Evolutionary conservation across 2,888 invertebrate species (phyloP).

Genomic region (Bunonema sp.): DNA sequence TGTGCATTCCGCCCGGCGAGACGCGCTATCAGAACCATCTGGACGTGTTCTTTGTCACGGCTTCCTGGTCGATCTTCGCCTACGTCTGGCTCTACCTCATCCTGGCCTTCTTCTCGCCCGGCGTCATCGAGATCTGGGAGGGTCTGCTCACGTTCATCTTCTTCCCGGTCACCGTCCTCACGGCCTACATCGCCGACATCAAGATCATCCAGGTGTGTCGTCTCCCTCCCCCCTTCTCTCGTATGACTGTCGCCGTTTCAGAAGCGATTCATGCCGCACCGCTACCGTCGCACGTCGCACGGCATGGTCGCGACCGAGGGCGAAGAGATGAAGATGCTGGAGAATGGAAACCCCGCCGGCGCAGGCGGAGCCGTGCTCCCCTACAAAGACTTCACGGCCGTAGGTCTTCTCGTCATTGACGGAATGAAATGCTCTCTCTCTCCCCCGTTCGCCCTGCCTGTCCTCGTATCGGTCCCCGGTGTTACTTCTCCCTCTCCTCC

Average conservation of each 20-base stretch:
- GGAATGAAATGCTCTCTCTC: too few relatives aligned
- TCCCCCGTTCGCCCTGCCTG: too few relatives aligned
- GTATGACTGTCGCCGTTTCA: slow-evolving; percentile 7
- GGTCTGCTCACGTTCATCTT: slow-evolving; percentile 81
- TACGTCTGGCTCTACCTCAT: slow-evolving; percentile 96
- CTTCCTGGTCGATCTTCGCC: slow-evolving; percentile 63
- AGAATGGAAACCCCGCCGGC: too few relatives aligned
- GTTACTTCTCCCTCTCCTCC: too few relatives aligned
- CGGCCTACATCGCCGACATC: slow-evolving; percentile 87
- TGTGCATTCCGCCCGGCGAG: slow-evolving; percentile 36
- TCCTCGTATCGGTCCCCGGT: too few relatives aligned
- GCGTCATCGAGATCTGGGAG: slow-evolving; percentile 89
- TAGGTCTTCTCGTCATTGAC: too few relatives aligned
- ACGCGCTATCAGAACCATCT: slow-evolving; percentile 36
- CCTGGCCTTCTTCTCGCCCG: slow-evolving; percentile 63
- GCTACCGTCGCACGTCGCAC: slow-evolving; percentile 41
- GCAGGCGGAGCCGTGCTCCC: too few relatives aligned
- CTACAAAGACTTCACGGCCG: too few relatives aligned
- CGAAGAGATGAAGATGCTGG: slow-evolving; percentile 43
- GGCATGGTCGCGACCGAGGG: slow-evolving; percentile 38
- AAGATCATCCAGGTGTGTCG: slow-evolving; percentile 45
- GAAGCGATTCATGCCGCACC: slow-evolving; percentile 44
- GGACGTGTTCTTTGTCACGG: slow-evolving; percentile 89
- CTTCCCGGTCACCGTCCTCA: slow-evolving; percentile 85
- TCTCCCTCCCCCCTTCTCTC: too few relatives aligned